Conservation (phyloP, 2,888 invertebrate species). For the Pollenia amentaria region DNA sequence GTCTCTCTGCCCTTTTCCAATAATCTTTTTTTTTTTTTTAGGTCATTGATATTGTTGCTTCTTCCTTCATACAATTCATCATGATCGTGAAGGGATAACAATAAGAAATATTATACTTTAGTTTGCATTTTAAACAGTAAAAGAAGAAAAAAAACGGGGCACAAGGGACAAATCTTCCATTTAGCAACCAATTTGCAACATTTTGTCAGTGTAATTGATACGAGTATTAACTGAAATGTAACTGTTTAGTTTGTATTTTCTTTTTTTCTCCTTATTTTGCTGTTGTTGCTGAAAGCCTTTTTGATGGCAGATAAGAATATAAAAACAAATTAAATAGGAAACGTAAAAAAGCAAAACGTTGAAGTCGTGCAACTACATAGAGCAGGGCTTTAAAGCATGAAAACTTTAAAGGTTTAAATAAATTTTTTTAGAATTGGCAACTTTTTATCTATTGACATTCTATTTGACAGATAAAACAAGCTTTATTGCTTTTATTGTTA, state of each 20-base stretch:
- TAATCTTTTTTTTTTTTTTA: not conserved
- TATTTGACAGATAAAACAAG: no score
- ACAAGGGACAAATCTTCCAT: slow-evolving; percentile 51
- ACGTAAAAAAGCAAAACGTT: slow-evolving; percentile 36
- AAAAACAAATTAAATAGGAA: slow-evolving; percentile 34
- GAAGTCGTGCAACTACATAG: slow-evolving; percentile 8
- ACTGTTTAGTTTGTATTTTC: slow-evolving; percentile 54
- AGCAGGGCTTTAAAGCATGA: slow-evolving; percentile 15
- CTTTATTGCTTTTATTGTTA: no score
- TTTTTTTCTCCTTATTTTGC: not conserved
- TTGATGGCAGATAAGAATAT: slow-evolving; percentile 54
- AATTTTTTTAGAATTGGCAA: not conserved
- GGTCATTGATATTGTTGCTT: slow-evolving; percentile 32
- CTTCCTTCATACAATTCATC: slow-evolving; percentile 45
- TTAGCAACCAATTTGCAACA: slow-evolving; percentile 64
- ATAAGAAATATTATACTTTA: slow-evolving; percentile 62
- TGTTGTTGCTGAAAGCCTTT: slow-evolving; percentile 36
- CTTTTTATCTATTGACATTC: no score
- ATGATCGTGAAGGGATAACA: slow-evolving; percentile 63
- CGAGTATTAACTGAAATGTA: slow-evolving; percentile 55
- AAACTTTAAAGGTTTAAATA: no score
- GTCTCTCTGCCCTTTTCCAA: not conserved
- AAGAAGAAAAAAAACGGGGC: not conserved
- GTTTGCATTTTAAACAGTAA: slow-evolving; percentile 44
- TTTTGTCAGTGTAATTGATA: slow-evolving; percentile 70